Percentiles rank a stretch among this genome's conserved stretches.
These are phyloP conservation scores for Drosophila guanche DNA, from an alignment of 1,140 invertebrate genomes.

Conservation along the genomic window DNA sequence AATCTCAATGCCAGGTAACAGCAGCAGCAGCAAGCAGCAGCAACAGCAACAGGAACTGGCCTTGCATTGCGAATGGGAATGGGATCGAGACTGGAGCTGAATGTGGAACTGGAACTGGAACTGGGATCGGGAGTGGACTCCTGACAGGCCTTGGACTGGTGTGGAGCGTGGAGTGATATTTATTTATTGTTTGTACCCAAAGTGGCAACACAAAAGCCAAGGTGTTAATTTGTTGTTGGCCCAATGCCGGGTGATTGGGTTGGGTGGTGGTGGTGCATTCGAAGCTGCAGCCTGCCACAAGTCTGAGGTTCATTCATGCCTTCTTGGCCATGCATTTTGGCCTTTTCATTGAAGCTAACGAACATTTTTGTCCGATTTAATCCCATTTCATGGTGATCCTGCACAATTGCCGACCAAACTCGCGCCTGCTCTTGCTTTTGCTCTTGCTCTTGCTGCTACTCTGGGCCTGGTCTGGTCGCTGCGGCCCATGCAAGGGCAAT, in stretches of 20 bases:
- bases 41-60: constrained; percentile 16
- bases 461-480: constrained; percentile 11
- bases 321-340: constrained; percentile 64
- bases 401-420: constrained; percentile 68
- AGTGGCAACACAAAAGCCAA: constrained; percentile 81
- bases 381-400: constrained; percentile 82
- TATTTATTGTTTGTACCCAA: constrained; percentile 82
- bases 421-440: constrained; percentile 26
- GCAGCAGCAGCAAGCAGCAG: background rate
- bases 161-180: constrained; percentile 68
- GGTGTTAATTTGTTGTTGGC: constrained; percentile 78
- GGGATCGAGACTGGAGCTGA: background rate
- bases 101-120: constrained; percentile 2
- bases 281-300: constrained; percentile 38
- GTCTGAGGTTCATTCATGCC: constrained; percentile 62
- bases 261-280: background rate
- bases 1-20: constrained; percentile 56
- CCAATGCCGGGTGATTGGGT: background rate
- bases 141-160: constrained; percentile 44
- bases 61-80: constrained; percentile 34
- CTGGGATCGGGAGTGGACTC: constrained; percentile 4
- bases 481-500: constrained; percentile 47
- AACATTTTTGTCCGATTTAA: constrained; percentile 82
- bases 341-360: constrained; percentile 81
- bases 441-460: too few species aligned